Evolutionary conservation across 1,140 invertebrate genomes (phyloP).

Genomic region (Mamestra configurata): DNA sequence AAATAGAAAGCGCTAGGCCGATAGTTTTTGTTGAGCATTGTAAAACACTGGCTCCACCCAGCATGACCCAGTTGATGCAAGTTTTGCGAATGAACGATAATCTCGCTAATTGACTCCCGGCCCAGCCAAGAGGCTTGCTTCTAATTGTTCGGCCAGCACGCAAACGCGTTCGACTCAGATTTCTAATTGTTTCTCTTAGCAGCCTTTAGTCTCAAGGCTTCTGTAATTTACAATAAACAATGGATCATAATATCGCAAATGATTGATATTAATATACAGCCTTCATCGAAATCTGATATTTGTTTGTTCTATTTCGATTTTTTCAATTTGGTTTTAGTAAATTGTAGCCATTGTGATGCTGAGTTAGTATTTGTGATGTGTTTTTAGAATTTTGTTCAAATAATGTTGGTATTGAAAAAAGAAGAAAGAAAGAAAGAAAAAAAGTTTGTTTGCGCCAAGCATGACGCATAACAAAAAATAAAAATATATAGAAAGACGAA

Average conservation of each 20-base stretch:
- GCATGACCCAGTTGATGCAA: slow-evolving; percentile 44
- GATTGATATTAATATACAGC: slow-evolving; percentile 51
- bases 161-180: slow-evolving; percentile 70
- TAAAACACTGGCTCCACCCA: slow-evolving; percentile 17
- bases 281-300: slow-evolving; percentile 38
- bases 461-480: too few relatives aligned
- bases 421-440: too few relatives aligned
- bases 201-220: slow-evolving; percentile 64
- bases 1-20: background rate
- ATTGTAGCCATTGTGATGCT: too few relatives aligned
- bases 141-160: slow-evolving; percentile 79
- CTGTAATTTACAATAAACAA: slow-evolving; percentile 61
- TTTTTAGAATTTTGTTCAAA: too few relatives aligned
- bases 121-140: slow-evolving; percentile 66
- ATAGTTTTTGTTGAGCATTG: background rate
- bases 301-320: background rate
- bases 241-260: slow-evolving; percentile 45
- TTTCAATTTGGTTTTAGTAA: background rate
- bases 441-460: too few relatives aligned
- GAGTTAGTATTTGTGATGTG: too few relatives aligned
- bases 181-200: slow-evolving; percentile 80
- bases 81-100: slow-evolving; percentile 64
- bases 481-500: too few relatives aligned
- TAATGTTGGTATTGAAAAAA: too few relatives aligned
- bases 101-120: slow-evolving; percentile 65